A percentile compares a stretch with the other conserved stretches of the same genome.
phyloP scores from a whole-genome alignment of 2,888 invertebrate genomes.

The Euproctis similis region DNA sequence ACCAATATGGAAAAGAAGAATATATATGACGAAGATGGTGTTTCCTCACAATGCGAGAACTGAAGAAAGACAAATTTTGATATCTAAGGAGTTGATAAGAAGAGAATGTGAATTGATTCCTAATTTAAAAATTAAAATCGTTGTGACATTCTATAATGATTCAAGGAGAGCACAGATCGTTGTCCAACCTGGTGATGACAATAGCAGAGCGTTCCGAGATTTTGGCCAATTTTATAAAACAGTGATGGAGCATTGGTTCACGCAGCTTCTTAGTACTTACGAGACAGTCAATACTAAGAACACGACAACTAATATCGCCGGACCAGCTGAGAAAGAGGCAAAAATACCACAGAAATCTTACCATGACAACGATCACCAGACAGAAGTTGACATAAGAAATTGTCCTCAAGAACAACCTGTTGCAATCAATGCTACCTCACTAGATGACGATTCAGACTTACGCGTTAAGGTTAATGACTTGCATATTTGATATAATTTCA shows the following conservation, averaged over 20 bases:
- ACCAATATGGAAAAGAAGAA: slow-evolving; percentile 46
- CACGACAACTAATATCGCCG: no score
- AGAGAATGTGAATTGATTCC: slow-evolving; percentile 21
- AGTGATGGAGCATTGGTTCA: slow-evolving; percentile 36
- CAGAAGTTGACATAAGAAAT: no score
- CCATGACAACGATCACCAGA: no score
- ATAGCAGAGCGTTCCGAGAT: slow-evolving; percentile 30
- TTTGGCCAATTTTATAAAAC: slow-evolving; percentile 44
- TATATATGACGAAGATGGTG: slow-evolving; percentile 22
- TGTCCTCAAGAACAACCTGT: no score
- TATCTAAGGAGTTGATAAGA: slow-evolving; percentile 39
- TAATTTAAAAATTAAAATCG: slow-evolving; percentile 35
- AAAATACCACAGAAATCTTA: no score
- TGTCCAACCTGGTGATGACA: slow-evolving; percentile 28
- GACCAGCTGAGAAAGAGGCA: slow-evolving; percentile 20
- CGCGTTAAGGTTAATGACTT: no score
- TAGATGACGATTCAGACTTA: no score
- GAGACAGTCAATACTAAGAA: no score
- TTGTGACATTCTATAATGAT: slow-evolving; percentile 25
- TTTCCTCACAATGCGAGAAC: slow-evolving; percentile 19
- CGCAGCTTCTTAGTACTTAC: slow-evolving; percentile 26
- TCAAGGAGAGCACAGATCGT: slow-evolving; percentile 25
- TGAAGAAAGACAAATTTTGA: slow-evolving; percentile 32
- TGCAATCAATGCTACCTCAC: no score
- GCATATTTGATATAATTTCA: no score